Evolutionary conservation across 2,888 invertebrate genomes (phyloP), one percentile per base, ranked within the genome.

Genomic region (Apodemia duryi): DNA sequence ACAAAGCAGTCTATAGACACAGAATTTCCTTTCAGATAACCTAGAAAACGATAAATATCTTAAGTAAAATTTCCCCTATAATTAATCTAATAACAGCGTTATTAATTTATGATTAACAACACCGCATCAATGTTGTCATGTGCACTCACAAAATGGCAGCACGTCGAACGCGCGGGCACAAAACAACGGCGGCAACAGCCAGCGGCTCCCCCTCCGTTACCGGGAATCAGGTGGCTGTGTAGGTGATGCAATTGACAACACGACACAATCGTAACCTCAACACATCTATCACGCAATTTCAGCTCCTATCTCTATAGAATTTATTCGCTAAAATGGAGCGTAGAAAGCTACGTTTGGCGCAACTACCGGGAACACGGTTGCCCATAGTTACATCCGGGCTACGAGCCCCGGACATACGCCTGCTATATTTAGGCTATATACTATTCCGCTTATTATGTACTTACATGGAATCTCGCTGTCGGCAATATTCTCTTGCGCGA

Each of bases 361-460:
- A 67, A 66, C 67, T 65, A 66, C 67, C 68, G 65, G 63, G 66
- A 70, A 71, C 71, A 71, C 73, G 69, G 79, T 80, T 80, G 77
- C 78, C 79, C 76, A 76, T 78, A 77, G 80, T 76, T 75, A 80
- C 80, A 79, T 79, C 79, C 78, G 78, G 76, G 72, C 72, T 71
- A 64, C 70, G 72, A 71, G 70, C 73, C 71, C 71, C 73, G 74
- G 72, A 71, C 72, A 71, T 68, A 67, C 67, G 66, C 65, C 52
- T 69, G 72, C 73, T 74, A 72, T 71, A 71, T 67, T 69, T 73
- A 73, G 54, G 54, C n/a, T 54, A 54, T 65, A 69, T 70, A 73
- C 69, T 65, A 65, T 69, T 69, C 72, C 66, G 66, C 66, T 68
- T 69, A 72, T 72, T 75, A 72, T 73, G 66, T 73, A 70, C 69